phyloP scores from a whole-genome alignment of 2,888 invertebrate genomes.

The Rhingia rostrata region DNA sequence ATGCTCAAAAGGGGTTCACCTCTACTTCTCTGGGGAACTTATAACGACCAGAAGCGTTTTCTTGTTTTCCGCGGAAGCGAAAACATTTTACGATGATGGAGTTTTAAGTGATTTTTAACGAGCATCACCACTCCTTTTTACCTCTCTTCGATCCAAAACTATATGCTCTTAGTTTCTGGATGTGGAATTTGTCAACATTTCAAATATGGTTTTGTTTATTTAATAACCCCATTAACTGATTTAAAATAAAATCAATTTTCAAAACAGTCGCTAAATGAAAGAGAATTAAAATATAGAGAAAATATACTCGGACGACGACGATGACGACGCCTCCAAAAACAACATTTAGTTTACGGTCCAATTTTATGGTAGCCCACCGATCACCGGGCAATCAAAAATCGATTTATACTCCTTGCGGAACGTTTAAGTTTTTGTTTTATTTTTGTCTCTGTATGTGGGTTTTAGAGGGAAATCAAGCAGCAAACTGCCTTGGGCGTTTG shows the following conservation, averaged over 20 bases:
- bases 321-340: constrained; percentile 45
- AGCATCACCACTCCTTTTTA: constrained; percentile 47
- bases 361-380: constrained; percentile 68
- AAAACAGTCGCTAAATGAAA: constrained; percentile 7
- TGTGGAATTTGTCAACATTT: constrained; percentile 51
- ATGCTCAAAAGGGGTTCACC: constrained; percentile 20
- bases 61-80: constrained; percentile 16
- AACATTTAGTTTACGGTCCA: constrained; percentile 62
- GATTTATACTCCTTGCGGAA: constrained; percentile 49
- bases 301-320: background rate
- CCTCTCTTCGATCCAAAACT: background rate
- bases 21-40: constrained; percentile 4
- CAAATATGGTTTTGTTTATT: constrained; percentile 44
- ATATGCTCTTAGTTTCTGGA: background rate
- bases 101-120: constrained; percentile 74
- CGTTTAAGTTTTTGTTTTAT: constrained; percentile 35
- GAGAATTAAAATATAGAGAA: background rate
- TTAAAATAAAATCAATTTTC: constrained; percentile 47
- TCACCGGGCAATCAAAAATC: constrained; percentile 65
- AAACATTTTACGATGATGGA: constrained; percentile 67
- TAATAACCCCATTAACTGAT: constrained; percentile 35
- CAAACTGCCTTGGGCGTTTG: background rate
- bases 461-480: background rate
- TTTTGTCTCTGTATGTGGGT: constrained; percentile 10
- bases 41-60: constrained; percentile 21